Percentiles rank a stretch among this genome's conserved stretches.
Conservation (phyloP, 1,140 invertebrate species). For the Mizuhopecten yessoensis region DNA sequence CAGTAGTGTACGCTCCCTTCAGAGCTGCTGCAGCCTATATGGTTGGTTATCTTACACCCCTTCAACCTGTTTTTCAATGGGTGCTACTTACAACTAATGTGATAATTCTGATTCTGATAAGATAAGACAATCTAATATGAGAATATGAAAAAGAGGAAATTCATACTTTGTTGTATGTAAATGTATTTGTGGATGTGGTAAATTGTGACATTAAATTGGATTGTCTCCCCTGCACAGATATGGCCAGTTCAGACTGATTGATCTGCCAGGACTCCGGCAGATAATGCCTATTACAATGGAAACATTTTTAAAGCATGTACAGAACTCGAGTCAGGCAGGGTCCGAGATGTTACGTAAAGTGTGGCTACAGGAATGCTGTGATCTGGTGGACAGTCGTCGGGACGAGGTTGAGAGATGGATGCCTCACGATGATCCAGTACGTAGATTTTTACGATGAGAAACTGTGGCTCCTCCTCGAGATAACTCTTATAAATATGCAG, state of each 20-base stretch:
- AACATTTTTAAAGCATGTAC: constrained; percentile 75
- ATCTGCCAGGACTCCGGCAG: constrained; percentile 74
- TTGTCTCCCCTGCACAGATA: constrained; percentile 71
- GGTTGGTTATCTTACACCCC: too few species aligned
- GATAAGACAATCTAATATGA: too few species aligned
- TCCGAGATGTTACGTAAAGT: constrained; percentile 68
- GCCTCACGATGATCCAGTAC: constrained; percentile 68
- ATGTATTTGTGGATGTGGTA: too few species aligned
- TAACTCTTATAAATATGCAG: too few species aligned
- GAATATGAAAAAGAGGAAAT: too few species aligned
- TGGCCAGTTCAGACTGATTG: constrained; percentile 78
- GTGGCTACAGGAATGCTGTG: constrained; percentile 89
- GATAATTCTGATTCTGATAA: too few species aligned
- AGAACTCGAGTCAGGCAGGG: constrained; percentile 72
- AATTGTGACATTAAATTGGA: not conserved
- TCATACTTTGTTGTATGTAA: too few species aligned
- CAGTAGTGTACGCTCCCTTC: too few species aligned
- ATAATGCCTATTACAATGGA: constrained; percentile 82
- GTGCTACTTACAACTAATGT: too few species aligned
- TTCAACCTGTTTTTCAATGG: too few species aligned
- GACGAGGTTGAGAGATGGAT: constrained; percentile 88
- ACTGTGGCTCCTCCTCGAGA: too few species aligned
- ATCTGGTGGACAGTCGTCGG: constrained; percentile 87
- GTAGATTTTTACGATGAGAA: not conserved
- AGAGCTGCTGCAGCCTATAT: too few species aligned